phyloP scores from a whole-genome alignment of 2,113 vertebrate genomes.

The Chaenocephalus aceratus region DNA sequence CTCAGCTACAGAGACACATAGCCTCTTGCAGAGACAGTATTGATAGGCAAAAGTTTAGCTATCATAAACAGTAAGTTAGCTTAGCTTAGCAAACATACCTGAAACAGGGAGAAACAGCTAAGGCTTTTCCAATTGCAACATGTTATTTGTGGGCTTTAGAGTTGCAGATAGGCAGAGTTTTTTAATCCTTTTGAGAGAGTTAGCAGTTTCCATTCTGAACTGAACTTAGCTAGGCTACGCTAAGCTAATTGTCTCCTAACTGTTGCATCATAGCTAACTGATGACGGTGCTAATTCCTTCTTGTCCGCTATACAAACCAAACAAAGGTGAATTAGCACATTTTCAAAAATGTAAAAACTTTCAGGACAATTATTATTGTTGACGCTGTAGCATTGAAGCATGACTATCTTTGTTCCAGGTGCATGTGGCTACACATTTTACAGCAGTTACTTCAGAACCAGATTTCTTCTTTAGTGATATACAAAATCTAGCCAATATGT shows the following conservation, averaged over 20 bases:
- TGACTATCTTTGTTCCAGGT: slow-evolving; percentile 44
- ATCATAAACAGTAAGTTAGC: neutral
- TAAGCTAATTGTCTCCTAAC: neutral
- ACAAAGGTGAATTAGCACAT: neutral
- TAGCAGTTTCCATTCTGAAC: too few species aligned
- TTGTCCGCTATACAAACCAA: too few species aligned
- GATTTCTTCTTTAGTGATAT: slow-evolving; percentile 67
- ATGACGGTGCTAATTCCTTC: neutral
- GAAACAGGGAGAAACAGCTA: neutral
- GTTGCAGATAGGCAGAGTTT: too few species aligned
- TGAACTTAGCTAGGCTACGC: neutral
- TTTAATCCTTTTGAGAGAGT: neutral
- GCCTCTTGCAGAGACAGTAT: neutral
- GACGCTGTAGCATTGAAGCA: slow-evolving; percentile 11
- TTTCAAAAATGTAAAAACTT: neutral
- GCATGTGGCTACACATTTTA: slow-evolving; percentile 47
- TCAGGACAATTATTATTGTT: neutral
- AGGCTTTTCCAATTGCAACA: neutral
- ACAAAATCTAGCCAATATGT: slow-evolving; percentile 60
- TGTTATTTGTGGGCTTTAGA: too few species aligned
- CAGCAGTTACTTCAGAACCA: slow-evolving; percentile 65
- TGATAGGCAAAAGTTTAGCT: neutral
- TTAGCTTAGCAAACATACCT: neutral
- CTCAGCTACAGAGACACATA: neutral
- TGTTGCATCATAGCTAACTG: neutral